phyloP scores from a whole-genome alignment of 2,888 invertebrate genomes.

The Eulithis prunata region DNA sequence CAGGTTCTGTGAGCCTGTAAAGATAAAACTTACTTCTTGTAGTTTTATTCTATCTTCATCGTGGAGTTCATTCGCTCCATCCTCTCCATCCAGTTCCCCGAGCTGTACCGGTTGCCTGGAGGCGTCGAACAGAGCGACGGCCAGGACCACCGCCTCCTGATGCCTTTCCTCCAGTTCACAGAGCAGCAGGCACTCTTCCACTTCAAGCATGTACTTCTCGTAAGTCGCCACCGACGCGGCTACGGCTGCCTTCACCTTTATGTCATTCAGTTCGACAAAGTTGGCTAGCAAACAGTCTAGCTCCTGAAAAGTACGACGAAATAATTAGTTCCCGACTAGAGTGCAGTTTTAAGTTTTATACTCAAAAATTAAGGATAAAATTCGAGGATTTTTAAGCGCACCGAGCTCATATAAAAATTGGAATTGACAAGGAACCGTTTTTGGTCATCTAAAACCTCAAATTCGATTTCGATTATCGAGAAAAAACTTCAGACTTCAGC shows the following conservation, averaged over 20 bases:
- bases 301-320: conserved; percentile 42
- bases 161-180: conserved; percentile 20
- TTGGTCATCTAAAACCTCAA: no score
- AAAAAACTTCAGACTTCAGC: no score
- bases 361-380: no score
- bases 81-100: background rate
- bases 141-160: conserved; percentile 16
- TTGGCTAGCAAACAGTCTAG: conserved; percentile 40
- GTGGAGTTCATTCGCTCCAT: background rate
- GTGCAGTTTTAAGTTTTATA: no score
- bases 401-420: no score
- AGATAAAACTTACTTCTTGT: conserved; percentile 9
- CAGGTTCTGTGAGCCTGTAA: no score
- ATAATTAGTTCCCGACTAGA: background rate
- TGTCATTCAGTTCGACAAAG: conserved; percentile 46
- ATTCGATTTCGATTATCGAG: no score
- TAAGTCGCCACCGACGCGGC: conserved; percentile 22
- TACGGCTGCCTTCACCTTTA: conserved; percentile 38
- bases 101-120: background rate
- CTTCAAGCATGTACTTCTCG: conserved; percentile 22
- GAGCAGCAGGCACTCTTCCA: conserved; percentile 11
- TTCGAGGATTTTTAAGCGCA: no score
- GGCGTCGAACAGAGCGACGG: conserved; percentile 13
- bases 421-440: no score
- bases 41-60: conserved; percentile 13